phyloP scores from a whole-genome alignment of 2,888 invertebrate genomes.

The Sesia apiformis region DNA sequence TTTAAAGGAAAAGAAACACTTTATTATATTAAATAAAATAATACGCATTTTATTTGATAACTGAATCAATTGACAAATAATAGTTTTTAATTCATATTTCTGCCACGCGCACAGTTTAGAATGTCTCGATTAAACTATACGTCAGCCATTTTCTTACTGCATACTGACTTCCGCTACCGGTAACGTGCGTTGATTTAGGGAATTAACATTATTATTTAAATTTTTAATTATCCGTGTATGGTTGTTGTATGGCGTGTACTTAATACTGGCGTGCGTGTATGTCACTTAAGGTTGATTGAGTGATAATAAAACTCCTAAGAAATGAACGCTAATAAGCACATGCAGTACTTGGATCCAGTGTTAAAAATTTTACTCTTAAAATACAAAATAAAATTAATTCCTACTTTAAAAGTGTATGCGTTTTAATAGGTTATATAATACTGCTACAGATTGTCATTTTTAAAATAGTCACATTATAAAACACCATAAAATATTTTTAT shows the following conservation, averaged over 20 bases:
- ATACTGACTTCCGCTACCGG: constrained; percentile 15
- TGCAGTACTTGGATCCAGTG: background rate
- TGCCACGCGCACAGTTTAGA: too few species aligned
- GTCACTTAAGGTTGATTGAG: background rate
- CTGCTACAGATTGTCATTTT: too few species aligned
- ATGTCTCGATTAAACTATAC: constrained; percentile 13
- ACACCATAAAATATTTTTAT: too few species aligned
- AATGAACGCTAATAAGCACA: background rate
- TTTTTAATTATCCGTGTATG: background rate
- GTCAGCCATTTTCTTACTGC: constrained; percentile 14
- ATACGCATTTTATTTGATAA: too few species aligned
- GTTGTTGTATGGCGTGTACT: too few species aligned
- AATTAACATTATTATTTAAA: background rate
- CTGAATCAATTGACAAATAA: too few species aligned
- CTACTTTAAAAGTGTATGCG: background rate
- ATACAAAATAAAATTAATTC: background rate
- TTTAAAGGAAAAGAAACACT: too few species aligned
- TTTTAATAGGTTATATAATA: too few species aligned
- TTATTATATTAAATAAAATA: too few species aligned
- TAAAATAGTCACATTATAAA: too few species aligned
- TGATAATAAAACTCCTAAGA: background rate
- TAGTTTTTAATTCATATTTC: too few species aligned
- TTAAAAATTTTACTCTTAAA: background rate
- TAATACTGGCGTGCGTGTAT: too few species aligned
- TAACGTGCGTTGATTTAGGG: background rate